Percentiles rank a stretch among this genome's conserved stretches.
These are phyloP conservation scores for Sparidentex hasta DNA, from an alignment of 2,797 vertebrate species.

Conservation along the genomic window DNA sequence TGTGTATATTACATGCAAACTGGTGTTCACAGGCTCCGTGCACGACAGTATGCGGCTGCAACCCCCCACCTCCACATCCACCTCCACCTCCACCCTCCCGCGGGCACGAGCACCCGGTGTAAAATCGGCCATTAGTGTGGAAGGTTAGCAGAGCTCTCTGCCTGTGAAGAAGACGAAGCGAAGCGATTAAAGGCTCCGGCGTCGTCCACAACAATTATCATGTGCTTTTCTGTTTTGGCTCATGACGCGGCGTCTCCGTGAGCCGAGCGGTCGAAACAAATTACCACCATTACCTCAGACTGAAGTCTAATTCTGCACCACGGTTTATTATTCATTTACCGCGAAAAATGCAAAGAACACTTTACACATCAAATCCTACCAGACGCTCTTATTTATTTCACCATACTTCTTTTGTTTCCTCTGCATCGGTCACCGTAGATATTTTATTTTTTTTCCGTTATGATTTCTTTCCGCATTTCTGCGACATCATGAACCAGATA, in stretches of 20 bases:
- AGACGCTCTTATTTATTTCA: slow-evolving; percentile 20
- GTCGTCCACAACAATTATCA: slow-evolving; percentile 48
- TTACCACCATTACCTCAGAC: slow-evolving; percentile 76
- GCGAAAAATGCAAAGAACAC: slow-evolving; percentile 35
- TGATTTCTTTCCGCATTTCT: slow-evolving; percentile 42
- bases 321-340: slow-evolving; percentile 34
- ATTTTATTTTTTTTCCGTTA: slow-evolving; percentile 12
- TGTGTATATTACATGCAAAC: slow-evolving; percentile 60
- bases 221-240: slow-evolving; percentile 69
- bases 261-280: slow-evolving; percentile 55
- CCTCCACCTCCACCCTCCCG: slow-evolving; percentile 7
- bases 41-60: slow-evolving; percentile 29
- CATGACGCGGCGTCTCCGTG: slow-evolving; percentile 34
- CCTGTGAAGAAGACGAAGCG: slow-evolving; percentile 59
- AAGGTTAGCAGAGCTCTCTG: slow-evolving; percentile 69
- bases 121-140: slow-evolving; percentile 68
- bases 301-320: slow-evolving; percentile 43
- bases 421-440: slow-evolving; percentile 24
- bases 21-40: slow-evolving; percentile 59
- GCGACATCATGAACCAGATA: slow-evolving; percentile 15
- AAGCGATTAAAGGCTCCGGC: slow-evolving; percentile 55
- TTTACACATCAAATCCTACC: slow-evolving; percentile 37
- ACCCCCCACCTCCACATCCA: not conserved
- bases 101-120: slow-evolving; percentile 46
- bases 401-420: slow-evolving; percentile 34